Evolutionary conservation across 2,888 invertebrate species (phyloP).

Genomic region (Capitulum mitella): DNA sequence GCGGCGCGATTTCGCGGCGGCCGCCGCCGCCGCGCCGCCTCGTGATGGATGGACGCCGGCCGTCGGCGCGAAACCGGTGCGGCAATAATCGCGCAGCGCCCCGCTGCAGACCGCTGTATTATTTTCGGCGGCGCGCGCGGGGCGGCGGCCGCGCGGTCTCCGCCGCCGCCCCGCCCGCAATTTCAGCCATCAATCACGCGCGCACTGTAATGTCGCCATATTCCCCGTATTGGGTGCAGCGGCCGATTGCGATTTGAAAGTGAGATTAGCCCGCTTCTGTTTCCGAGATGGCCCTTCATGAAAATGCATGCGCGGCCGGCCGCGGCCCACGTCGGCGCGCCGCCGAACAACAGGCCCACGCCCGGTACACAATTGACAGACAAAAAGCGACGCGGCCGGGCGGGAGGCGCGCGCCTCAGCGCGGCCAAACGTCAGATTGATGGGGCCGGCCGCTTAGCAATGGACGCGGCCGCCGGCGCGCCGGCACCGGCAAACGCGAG

Average conservation of each 20-base stretch:
- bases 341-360: not conserved
- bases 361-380: not conserved
- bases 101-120: not conserved
- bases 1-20: not conserved
- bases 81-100: not conserved
- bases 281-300: conserved; percentile 4
- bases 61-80: not conserved
- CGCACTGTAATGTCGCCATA: conserved; percentile 7
- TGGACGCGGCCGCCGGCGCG: conserved; percentile 7
- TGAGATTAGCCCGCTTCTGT: not conserved
- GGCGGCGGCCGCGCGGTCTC: not conserved
- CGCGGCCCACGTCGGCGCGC: not conserved
- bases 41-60: not conserved
- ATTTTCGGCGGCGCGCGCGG: not conserved
- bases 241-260: not conserved
- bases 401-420: not conserved
- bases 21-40: not conserved
- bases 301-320: conserved; percentile 7
- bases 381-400: not conserved
- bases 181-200: conserved; percentile 5
- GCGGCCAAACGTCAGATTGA: conserved; percentile 4
- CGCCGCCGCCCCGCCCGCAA: conserved; percentile 9
- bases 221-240: not conserved
- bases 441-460: conserved; percentile 12
- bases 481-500: conserved; percentile 22